Percentiles rank a stretch among this genome's conserved stretches.
Evolutionary conservation across 1,140 invertebrate genomes (phyloP).

Genomic region (Theocolax elegans): DNA sequence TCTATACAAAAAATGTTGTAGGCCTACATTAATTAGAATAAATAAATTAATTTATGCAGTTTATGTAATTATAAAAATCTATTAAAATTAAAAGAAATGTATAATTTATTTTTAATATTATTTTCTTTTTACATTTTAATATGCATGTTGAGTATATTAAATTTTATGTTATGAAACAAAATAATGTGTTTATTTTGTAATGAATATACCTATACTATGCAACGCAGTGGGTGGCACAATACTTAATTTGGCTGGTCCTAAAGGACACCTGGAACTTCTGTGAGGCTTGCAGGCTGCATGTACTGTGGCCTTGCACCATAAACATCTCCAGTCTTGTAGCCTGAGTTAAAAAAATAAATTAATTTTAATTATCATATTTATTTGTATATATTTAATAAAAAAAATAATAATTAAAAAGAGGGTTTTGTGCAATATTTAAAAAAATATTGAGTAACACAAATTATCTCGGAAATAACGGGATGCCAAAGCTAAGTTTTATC

Average conservation of each 20-base stretch:
- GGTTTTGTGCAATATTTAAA: too few species aligned
- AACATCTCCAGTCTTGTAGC: constrained; percentile 94
- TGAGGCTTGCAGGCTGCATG: constrained; percentile 88
- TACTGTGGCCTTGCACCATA: constrained; percentile 94
- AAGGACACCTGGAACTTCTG: constrained; percentile 79
- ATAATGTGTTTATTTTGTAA: too few species aligned
- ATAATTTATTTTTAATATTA: not conserved
- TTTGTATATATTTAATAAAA: too few species aligned
- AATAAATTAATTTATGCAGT: too few species aligned
- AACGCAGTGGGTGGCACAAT: constrained; percentile 93
- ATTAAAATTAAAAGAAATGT: constrained; percentile 2
- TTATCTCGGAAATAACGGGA: too few species aligned
- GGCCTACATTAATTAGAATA: too few species aligned
- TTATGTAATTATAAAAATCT: not conserved
- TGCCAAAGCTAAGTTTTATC: too few species aligned
- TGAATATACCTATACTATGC: constrained; percentile 82
- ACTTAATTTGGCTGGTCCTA: constrained; percentile 88
- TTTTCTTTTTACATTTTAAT: not conserved
- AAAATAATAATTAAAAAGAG: too few species aligned
- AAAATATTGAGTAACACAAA: too few species aligned
- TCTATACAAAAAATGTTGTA: too few species aligned
- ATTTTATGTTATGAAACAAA: too few species aligned
- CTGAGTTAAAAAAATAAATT: constrained; percentile 61
- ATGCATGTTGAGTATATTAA: not conserved
- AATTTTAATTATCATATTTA: not conserved